Percentiles rank a stretch among this genome's conserved stretches.
These are phyloP conservation scores for Alsophila aescularia DNA, from an alignment of 2,888 invertebrate species.

Conservation along the genomic window DNA sequence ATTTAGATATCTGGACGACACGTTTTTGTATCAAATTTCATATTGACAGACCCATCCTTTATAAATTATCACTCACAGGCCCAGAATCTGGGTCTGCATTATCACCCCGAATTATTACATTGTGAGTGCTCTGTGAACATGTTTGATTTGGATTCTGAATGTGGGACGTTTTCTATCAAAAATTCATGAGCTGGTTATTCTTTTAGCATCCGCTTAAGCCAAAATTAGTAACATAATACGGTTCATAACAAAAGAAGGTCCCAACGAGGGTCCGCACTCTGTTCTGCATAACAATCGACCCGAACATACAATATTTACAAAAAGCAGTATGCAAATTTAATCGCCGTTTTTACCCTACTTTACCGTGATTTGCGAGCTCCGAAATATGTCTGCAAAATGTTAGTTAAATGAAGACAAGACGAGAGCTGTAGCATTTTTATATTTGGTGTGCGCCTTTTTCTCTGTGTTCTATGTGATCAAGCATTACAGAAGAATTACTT, in stretches of 20 bases:
- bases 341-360: conserved; percentile 30
- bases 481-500: too few species aligned
- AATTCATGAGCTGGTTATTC: background rate
- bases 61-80: too few species aligned
- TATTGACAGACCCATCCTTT: too few species aligned
- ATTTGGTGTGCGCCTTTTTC: background rate
- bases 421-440: conserved; percentile 1
- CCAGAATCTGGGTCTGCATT: too few species aligned
- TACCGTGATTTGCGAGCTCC: conserved; percentile 29
- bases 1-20: too few species aligned
- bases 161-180: background rate
- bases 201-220: background rate
- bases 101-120: too few species aligned
- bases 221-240: background rate
- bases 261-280: conserved; percentile 14
- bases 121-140: too few species aligned
- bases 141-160: too few species aligned
- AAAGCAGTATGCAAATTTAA: conserved; percentile 44
- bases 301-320: conserved; percentile 39
- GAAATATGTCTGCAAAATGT: conserved; percentile 14
- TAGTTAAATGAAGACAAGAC: conserved; percentile 11
- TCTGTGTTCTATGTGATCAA: too few species aligned
- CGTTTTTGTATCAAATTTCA: too few species aligned
- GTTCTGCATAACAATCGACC: conserved; percentile 45
- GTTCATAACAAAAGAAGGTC: conserved; percentile 1